Conservation (phyloP, 2,797 vertebrate genomes). For the Sebastes trivittatus region DNA sequence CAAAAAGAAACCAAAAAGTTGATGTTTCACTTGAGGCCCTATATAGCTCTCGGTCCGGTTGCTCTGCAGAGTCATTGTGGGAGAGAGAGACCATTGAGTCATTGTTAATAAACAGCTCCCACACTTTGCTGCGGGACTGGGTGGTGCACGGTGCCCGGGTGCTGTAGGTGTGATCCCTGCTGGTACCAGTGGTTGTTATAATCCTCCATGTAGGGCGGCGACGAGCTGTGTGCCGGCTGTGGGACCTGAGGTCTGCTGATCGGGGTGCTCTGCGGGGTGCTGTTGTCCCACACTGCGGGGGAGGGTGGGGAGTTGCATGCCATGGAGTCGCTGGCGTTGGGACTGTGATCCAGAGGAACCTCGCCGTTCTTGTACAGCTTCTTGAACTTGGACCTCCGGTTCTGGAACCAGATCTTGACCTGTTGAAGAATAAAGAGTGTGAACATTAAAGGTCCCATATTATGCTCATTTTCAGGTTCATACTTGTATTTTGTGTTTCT, state of each 20-base stretch:
- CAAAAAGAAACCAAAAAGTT: slow-evolving; percentile 20
- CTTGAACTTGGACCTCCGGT: slow-evolving; percentile 98
- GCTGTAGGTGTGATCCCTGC: slow-evolving; percentile 92
- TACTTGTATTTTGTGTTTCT: no score
- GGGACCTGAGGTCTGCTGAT: slow-evolving; percentile 86
- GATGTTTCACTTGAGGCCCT: slow-evolving; percentile 53
- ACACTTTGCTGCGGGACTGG: slow-evolving; percentile 90
- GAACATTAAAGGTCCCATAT: not conserved
- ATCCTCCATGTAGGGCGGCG: slow-evolving; percentile 93
- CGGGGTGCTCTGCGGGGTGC: slow-evolving; percentile 81
- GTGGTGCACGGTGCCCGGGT: slow-evolving; percentile 90
- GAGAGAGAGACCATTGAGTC: slow-evolving; percentile 65
- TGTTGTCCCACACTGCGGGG: slow-evolving; percentile 93
- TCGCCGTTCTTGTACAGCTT: slow-evolving; percentile 98
- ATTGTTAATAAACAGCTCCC: slow-evolving; percentile 91
- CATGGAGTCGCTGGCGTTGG: slow-evolving; percentile 98
- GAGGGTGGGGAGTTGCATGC: slow-evolving; percentile 96
- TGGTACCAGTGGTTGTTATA: slow-evolving; percentile 97
- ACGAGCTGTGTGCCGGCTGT: slow-evolving; percentile 90
- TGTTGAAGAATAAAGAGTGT: slow-evolving; percentile 44
- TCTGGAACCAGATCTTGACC: slow-evolving; percentile 99
- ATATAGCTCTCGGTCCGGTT: slow-evolving; percentile 36
- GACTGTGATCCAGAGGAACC: slow-evolving; percentile 95
- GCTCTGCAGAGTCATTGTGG: slow-evolving; percentile 70
- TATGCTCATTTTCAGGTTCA: no score